phyloP scores from a whole-genome alignment of 2,888 invertebrate genomes.

The Gymnocheta viridis region DNA sequence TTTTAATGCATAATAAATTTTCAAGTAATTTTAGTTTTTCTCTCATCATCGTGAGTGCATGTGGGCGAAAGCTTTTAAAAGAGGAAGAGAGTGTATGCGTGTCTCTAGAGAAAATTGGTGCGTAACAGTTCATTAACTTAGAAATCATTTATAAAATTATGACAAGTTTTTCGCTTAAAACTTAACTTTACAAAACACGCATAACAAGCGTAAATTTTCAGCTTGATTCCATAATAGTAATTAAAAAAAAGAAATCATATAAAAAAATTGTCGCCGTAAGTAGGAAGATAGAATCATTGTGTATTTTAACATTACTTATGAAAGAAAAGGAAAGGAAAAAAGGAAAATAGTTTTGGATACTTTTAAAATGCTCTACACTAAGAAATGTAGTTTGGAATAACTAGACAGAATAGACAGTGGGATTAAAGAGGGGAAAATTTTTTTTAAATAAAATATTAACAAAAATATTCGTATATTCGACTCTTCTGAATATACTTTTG shows the following conservation, averaged over 20 bases:
- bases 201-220: constrained; percentile 31
- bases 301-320: background rate
- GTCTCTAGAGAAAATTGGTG: constrained; percentile 7
- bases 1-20: constrained; percentile 65
- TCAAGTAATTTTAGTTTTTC: background rate
- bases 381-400: background rate
- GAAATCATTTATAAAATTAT: constrained; percentile 66
- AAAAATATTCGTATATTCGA: no score
- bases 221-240: constrained; percentile 39
- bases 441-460: constrained; percentile 31
- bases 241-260: background rate
- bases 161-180: constrained; percentile 53
- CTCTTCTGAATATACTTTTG: no score
- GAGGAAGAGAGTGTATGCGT: background rate
- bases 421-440: background rate
- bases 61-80: background rate
- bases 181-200: background rate
- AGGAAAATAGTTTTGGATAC: background rate
- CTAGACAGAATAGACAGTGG: background rate
- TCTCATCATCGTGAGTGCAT: background rate
- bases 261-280: background rate
- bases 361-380: background rate
- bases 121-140: constrained; percentile 67
- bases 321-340: background rate
- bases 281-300: background rate